Evolutionary conservation across 1,140 invertebrate genomes (phyloP).

Genomic region (Phthorimaea operculella): DNA sequence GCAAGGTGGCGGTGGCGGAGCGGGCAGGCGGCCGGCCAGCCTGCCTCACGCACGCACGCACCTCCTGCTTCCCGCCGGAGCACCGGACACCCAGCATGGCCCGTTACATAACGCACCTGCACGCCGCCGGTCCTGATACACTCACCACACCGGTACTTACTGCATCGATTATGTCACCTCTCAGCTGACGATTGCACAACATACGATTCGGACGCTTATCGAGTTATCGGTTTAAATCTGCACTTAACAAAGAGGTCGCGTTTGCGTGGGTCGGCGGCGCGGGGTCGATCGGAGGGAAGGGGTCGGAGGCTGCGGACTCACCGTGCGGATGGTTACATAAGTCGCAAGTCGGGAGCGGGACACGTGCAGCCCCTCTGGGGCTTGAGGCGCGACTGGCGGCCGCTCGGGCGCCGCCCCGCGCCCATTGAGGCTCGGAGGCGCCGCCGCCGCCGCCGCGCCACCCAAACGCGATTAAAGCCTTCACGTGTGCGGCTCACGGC

Average conservation of each 20-base stretch:
- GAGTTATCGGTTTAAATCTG: background rate
- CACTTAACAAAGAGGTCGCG: slow-evolving; percentile 14
- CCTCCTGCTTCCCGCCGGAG: background rate
- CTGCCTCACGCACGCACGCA: background rate
- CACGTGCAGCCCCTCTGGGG: slow-evolving; percentile 57
- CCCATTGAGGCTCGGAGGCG: slow-evolving; percentile 41
- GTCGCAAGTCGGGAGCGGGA: slow-evolving; percentile 49
- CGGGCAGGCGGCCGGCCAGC: too few species aligned
- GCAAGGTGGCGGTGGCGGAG: background rate
- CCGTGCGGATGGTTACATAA: slow-evolving; percentile 64
- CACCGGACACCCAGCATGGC: slow-evolving; percentile 7
- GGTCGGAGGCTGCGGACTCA: slow-evolving; percentile 57
- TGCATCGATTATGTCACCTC: slow-evolving; percentile 64
- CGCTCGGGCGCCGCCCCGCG: slow-evolving; percentile 53
- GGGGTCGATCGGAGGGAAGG: slow-evolving; percentile 49
- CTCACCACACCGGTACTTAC: slow-evolving; percentile 57
- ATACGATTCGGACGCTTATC: slow-evolving; percentile 13
- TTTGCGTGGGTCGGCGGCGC: slow-evolving; percentile 20
- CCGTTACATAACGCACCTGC: slow-evolving; percentile 61
- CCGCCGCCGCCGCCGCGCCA: slow-evolving; percentile 22
- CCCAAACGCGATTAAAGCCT: slow-evolving; percentile 53
- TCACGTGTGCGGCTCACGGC: slow-evolving; percentile 49
- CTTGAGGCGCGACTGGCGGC: slow-evolving; percentile 50
- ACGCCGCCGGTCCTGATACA: slow-evolving; percentile 29
- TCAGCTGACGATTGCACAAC: slow-evolving; percentile 57